Evolutionary conservation across 2,113 vertebrate species (phyloP), one percentile per base, ranked within the genome.

Genomic region (Pionites leucogaster): DNA sequence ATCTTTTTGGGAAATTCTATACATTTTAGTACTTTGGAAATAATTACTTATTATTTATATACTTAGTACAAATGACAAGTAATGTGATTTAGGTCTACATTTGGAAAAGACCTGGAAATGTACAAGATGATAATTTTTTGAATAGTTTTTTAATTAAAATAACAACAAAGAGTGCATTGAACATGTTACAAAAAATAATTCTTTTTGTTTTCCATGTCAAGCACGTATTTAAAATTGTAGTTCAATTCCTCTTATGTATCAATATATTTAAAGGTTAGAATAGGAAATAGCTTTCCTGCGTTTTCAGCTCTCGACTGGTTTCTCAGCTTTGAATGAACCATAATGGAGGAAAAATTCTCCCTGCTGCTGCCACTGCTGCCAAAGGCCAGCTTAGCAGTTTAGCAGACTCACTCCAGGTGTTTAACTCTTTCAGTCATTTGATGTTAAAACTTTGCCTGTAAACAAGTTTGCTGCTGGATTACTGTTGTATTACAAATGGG

Each of bases 401-500:
- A 82, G 89, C 91, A 91, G 80, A 41, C 72, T 70, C 28, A 55
- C 94, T 94, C 55, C 95, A 84, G 86, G 91, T 88, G 76, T 71
- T 97, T 97, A 94, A 96, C 95, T 88, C 91, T 53, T 95, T 92
- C 81, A 72, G 62, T 28, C 50, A 28, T 19, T 75, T 75, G 60
- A 42, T 79, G 74, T 67, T 2, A 91, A 23, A 84, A 71, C 60
- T 78, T 35, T 49, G 69, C 70, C 83, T 82, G 39, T 41, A 91
- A 93, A 87, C 31, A 87, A 64, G 77, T 13, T 33, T n/a, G n/a
- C 67, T 86, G 33, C 64, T 46, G 59, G 15, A 46, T 62, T 80
- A 60, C 0, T 69, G 24, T 11, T 72, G 49, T 50, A 39, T 46
- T 27, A 69, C 49, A 78, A 86, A 63, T 1, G 14, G 42, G 11